phyloP scores from a whole-genome alignment of 2,888 invertebrate species.

The Eupeodes latifasciatus region DNA sequence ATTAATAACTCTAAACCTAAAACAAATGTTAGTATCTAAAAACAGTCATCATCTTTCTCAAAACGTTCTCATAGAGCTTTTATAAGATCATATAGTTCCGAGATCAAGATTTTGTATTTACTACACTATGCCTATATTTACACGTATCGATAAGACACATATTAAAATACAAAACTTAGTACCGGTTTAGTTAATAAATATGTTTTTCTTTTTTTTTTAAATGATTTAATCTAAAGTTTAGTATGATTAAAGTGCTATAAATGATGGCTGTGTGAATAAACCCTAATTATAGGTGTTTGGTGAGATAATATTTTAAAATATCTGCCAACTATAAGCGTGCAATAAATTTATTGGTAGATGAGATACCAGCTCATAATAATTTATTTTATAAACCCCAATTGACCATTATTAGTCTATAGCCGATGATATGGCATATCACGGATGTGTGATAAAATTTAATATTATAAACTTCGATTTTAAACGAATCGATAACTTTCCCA shows the following conservation, averaged over 20 bases:
- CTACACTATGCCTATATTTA: too few species aligned
- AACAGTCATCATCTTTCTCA: too few species aligned
- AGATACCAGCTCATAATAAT: not conserved
- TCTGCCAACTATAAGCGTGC: conserved; percentile 34
- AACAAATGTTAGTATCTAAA: too few species aligned
- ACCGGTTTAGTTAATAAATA: too few species aligned
- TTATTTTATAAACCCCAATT: not conserved
- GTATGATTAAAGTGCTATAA: too few species aligned
- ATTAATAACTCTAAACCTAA: too few species aligned
- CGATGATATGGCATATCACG: not conserved
- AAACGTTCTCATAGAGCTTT: too few species aligned
- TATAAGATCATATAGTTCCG: too few species aligned
- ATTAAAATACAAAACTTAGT: too few species aligned
- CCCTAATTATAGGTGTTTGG: not conserved
- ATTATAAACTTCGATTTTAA: not conserved
- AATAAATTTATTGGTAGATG: conserved; percentile 41
- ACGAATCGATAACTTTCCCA: not conserved
- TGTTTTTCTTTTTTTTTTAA: not conserved
- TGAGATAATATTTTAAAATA: conserved; percentile 53
- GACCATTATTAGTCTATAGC: not conserved
- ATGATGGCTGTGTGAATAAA: too few species aligned
- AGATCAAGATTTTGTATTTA: too few species aligned
- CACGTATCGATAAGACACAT: too few species aligned
- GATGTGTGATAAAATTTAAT: not conserved
- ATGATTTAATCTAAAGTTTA: not conserved